Evolutionary conservation across 1,140 invertebrate genomes (phyloP).

Genomic region (Magallana gigas): DNA sequence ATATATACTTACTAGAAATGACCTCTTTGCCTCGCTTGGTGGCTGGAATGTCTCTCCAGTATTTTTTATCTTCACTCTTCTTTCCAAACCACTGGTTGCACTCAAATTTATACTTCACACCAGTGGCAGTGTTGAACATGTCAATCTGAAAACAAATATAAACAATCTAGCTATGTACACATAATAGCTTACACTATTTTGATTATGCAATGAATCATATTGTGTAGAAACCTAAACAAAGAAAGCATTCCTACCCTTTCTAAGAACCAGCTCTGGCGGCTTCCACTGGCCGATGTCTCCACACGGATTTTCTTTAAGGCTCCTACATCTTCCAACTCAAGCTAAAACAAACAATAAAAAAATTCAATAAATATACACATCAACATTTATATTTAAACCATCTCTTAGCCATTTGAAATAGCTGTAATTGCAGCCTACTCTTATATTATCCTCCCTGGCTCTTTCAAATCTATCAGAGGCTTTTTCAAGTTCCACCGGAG

Average conservation of each 20-base stretch:
- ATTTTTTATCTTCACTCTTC: constrained; percentile 64
- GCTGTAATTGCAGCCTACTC: constrained; percentile 59
- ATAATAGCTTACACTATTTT: too few relatives aligned
- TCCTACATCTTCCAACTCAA: constrained; percentile 78
- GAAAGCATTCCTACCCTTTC: constrained; percentile 70
- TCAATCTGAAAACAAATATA: constrained; percentile 67
- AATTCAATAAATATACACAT: neutral
- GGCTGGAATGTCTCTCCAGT: constrained; percentile 73
- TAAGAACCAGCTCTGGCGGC: constrained; percentile 75
- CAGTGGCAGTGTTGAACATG: constrained; percentile 75
- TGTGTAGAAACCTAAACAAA: too few relatives aligned
- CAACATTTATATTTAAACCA: neutral
- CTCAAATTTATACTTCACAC: constrained; percentile 75
- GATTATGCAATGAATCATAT: too few relatives aligned
- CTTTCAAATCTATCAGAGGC: constrained; percentile 77
- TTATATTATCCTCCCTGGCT: constrained; percentile 74
- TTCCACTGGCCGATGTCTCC: constrained; percentile 72
- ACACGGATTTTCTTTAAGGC: constrained; percentile 78
- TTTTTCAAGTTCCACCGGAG: constrained; percentile 74
- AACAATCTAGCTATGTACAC: neutral
- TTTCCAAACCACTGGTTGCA: constrained; percentile 75
- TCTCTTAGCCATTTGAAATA: neutral
- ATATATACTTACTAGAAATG: constrained; percentile 69
- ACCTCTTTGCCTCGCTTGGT: constrained; percentile 70
- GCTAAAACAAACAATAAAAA: constrained; percentile 54